Conservation (phyloP, 2,888 invertebrate species). For the Melanostoma scalare region DNA sequence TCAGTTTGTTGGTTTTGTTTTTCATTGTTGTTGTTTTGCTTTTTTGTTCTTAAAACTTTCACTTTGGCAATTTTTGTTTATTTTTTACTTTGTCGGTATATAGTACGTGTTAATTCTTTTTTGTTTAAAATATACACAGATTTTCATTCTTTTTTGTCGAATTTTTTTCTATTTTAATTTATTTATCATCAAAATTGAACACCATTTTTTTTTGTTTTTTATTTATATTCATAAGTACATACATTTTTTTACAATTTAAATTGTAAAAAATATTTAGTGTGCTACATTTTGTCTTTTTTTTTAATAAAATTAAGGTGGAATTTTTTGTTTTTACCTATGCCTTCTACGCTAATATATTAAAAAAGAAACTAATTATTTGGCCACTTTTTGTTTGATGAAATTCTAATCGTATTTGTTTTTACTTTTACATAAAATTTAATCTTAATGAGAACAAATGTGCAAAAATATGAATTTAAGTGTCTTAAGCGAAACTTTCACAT, state of each 20-base stretch:
- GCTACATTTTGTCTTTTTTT: slow-evolving; percentile 59
- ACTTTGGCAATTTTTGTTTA: slow-evolving; percentile 58
- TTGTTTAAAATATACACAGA: slow-evolving; percentile 57
- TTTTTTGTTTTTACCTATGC: slow-evolving; percentile 67
- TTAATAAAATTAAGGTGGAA: slow-evolving; percentile 72
- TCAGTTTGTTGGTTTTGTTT: slow-evolving; percentile 77
- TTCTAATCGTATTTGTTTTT: slow-evolving; percentile 25
- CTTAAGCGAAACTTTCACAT: slow-evolving; percentile 38
- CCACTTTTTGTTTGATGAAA: slow-evolving; percentile 59
- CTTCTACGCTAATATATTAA: not conserved
- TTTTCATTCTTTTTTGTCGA: slow-evolving; percentile 33
- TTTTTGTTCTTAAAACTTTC: slow-evolving; percentile 44
- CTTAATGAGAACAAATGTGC: slow-evolving; percentile 73
- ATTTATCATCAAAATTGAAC: slow-evolving; percentile 65
- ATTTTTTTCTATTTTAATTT: slow-evolving; percentile 22
- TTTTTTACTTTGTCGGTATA: slow-evolving; percentile 45
- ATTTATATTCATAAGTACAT: slow-evolving; percentile 68
- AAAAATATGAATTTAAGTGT: slow-evolving; percentile 32
- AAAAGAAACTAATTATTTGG: slow-evolving; percentile 68
- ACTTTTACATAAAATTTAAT: not conserved
- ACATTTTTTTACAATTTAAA: slow-evolving; percentile 58
- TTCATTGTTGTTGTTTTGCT: slow-evolving; percentile 74
- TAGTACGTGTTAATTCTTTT: slow-evolving; percentile 31
- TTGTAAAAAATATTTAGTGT: slow-evolving; percentile 67
- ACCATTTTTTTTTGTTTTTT: slow-evolving; percentile 55